Conservation (phyloP, 2,113 vertebrate species). For the Falco punctatus region DNA sequence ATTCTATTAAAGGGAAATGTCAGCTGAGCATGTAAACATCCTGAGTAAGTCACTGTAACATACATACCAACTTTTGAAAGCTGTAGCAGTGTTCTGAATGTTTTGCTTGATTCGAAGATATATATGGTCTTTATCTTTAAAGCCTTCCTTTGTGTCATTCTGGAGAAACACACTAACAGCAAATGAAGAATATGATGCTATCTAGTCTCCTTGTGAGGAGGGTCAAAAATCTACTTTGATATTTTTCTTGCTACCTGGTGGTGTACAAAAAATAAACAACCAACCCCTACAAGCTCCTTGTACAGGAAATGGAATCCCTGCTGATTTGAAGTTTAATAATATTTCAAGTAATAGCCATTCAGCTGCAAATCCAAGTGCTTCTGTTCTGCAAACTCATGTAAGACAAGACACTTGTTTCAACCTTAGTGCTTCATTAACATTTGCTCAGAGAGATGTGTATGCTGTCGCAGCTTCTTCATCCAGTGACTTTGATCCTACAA, state of each 20-base stretch:
- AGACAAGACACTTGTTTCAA: neutral
- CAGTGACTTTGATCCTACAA: neutral
- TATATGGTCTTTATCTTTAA: neutral
- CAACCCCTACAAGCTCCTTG: neutral
- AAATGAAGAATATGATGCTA: neutral
- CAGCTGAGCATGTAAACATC: neutral
- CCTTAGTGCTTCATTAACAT: neutral
- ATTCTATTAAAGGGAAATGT: neutral
- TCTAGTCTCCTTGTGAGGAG: neutral
- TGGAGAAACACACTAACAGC: neutral
- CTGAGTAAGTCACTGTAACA: neutral
- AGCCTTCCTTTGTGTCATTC: neutral
- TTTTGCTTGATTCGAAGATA: neutral
- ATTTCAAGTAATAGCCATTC: neutral
- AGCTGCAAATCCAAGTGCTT: neutral
- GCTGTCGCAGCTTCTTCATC: neutral
- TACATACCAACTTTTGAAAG: neutral
- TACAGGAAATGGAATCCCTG: neutral
- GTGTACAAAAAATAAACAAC: neutral
- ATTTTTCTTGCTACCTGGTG: neutral
- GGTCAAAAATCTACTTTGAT: neutral
- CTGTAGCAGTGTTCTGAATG: neutral
- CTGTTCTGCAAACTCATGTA: neutral
- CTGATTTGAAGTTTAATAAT: neutral
- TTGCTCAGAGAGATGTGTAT: neutral